phyloP scores from a whole-genome alignment of 2,888 invertebrate species.

The Drosophila picticornis region DNA sequence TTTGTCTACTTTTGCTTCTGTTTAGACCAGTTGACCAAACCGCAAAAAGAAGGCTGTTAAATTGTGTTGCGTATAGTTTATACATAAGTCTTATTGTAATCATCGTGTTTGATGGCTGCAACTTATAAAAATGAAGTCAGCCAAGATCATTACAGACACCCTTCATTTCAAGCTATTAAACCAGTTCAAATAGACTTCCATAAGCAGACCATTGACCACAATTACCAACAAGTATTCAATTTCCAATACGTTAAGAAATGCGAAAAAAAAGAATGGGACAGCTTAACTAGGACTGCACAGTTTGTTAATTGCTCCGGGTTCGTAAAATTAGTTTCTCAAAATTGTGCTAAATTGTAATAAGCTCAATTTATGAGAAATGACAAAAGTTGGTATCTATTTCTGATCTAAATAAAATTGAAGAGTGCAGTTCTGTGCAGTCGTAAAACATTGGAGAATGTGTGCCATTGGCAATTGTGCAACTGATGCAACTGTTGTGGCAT shows the following conservation, averaged over 20 bases:
- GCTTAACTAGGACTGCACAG: not conserved
- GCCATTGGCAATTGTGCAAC: constrained; percentile 49
- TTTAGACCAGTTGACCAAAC: too few species aligned
- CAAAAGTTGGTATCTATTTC: not conserved
- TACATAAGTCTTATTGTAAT: too few species aligned
- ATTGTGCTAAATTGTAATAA: too few species aligned
- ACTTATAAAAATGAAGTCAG: too few species aligned
- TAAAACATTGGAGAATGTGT: constrained; percentile 35
- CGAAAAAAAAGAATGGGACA: not conserved
- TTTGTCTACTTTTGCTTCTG: too few species aligned
- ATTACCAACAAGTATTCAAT: not conserved
- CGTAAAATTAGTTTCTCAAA: too few species aligned
- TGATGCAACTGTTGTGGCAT: constrained; percentile 50
- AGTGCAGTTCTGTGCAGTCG: constrained; percentile 37
- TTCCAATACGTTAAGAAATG: not conserved
- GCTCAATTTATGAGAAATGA: not conserved
- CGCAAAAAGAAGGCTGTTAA: too few species aligned
- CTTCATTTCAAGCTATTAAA: not conserved
- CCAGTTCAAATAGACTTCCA: not conserved
- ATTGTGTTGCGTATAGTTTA: too few species aligned
- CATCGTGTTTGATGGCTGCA: too few species aligned
- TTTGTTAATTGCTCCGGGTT: not conserved
- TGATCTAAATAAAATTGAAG: constrained; percentile 22
- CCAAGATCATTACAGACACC: not conserved
- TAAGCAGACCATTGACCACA: too few species aligned